Conservation (phyloP, 1,140 invertebrate genomes). For the Campoletis sonorensis region DNA sequence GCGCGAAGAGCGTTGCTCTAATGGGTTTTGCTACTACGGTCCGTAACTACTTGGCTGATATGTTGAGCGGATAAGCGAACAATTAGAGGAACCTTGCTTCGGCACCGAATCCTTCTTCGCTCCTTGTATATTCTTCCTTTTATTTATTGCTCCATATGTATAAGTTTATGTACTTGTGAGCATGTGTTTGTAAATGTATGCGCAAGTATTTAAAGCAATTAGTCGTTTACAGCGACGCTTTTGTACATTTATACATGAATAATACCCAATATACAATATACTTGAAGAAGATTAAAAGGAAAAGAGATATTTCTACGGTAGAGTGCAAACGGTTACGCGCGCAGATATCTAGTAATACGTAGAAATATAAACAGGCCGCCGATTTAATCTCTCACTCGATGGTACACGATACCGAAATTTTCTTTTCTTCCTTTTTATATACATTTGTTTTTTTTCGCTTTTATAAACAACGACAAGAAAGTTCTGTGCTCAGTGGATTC, state of each 20-base stretch:
- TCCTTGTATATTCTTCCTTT: neutral
- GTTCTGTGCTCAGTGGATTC: too few species aligned
- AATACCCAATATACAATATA: neutral
- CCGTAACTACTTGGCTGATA: conserved; percentile 36
- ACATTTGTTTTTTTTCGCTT: too few species aligned
- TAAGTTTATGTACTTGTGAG: neutral
- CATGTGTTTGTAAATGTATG: neutral
- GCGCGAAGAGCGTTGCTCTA: conserved; percentile 15
- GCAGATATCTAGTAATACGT: neutral
- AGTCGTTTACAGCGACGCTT: neutral
- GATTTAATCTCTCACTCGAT: too few species aligned
- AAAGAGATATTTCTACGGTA: conserved; percentile 1
- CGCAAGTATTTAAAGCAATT: neutral
- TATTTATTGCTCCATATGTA: neutral
- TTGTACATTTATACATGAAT: too few species aligned
- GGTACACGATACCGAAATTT: too few species aligned
- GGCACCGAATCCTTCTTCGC: conserved; percentile 22
- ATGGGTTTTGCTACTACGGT: conserved; percentile 34
- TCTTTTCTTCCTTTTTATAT: too few species aligned
- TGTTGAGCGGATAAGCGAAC: conserved; percentile 34
- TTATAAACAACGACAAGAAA: too few species aligned
- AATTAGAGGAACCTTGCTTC: conserved; percentile 38
- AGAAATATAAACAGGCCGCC: neutral
- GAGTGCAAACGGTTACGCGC: conserved; percentile 5
- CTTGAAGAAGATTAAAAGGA: neutral